phyloP scores from a whole-genome alignment of 2,888 invertebrate species.

The Aleiodes leptofemur region DNA sequence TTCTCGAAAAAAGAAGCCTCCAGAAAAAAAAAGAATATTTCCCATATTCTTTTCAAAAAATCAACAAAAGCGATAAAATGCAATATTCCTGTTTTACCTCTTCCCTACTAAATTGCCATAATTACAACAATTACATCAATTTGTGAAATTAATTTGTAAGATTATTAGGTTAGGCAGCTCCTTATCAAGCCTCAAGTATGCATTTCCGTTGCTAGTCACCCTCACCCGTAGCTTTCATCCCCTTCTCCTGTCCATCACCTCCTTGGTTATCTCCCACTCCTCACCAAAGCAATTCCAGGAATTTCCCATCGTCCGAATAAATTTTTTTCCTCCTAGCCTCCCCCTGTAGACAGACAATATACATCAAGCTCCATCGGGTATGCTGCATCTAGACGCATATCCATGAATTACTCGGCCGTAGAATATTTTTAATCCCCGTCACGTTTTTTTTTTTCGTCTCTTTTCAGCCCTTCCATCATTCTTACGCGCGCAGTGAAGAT shows the following conservation, averaged over 20 bases:
- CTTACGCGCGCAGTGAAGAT: conserved; percentile 29
- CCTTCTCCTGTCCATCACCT: conserved; percentile 23
- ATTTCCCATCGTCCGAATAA: conserved; percentile 48
- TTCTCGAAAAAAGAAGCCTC: too few species aligned
- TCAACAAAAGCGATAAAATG: too few species aligned
- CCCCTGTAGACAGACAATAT: conserved; percentile 30
- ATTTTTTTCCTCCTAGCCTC: conserved; percentile 28
- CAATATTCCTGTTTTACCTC: background rate
- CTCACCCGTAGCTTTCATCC: conserved; percentile 7
- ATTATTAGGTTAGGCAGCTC: conserved; percentile 36
- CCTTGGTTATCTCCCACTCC: conserved; percentile 22
- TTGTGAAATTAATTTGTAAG: conserved; percentile 2
- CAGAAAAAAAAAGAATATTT: too few species aligned
- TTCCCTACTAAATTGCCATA: background rate
- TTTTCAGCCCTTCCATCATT: conserved; percentile 18
- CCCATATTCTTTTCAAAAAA: too few species aligned
- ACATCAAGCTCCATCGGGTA: conserved; percentile 23
- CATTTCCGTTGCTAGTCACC: conserved; percentile 27
- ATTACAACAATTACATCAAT: background rate
- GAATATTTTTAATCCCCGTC: conserved; percentile 46
- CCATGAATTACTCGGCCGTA: conserved; percentile 34
- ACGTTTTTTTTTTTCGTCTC: conserved; percentile 35
- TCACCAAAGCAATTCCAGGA: conserved; percentile 42
- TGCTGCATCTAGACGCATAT: conserved; percentile 42
- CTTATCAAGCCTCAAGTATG: conserved; percentile 48